Conservation (phyloP, 2,888 invertebrate species). For the Spodoptera picta region DNA sequence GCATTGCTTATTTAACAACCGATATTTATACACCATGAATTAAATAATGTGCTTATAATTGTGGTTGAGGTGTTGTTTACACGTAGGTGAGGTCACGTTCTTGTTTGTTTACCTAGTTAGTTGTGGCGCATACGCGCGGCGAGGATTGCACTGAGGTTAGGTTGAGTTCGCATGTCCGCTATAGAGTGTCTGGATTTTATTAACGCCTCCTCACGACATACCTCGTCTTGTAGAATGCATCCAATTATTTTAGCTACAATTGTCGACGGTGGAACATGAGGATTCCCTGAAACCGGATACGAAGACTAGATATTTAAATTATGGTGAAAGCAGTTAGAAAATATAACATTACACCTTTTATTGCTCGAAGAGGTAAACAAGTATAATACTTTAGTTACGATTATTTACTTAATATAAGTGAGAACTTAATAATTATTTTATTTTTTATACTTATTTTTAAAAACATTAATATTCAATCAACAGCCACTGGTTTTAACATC, state of each 20-base stretch:
- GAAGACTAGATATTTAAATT: slow-evolving; percentile 17
- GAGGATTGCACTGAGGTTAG: slow-evolving; percentile 71
- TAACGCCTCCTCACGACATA: slow-evolving; percentile 82
- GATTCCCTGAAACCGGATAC: slow-evolving; percentile 89
- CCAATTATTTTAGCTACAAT: slow-evolving; percentile 95
- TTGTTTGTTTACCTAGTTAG: slow-evolving; percentile 51
- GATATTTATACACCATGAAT: slow-evolving; percentile 20
- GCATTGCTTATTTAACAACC: slow-evolving; percentile 15
- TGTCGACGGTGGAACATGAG: slow-evolving; percentile 93
- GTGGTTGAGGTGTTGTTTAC: slow-evolving; percentile 11
- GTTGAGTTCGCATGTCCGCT: slow-evolving; percentile 79
- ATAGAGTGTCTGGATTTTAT: slow-evolving; percentile 82
- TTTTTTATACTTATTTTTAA: no score
- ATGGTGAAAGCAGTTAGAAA: not conserved
- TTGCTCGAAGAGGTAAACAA: no score
- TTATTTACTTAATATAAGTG: no score
- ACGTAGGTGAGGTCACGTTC: slow-evolving; percentile 25
- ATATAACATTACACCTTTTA: no score
- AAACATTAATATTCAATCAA: no score
- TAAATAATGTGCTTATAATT: slow-evolving; percentile 30
- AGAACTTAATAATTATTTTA: no score
- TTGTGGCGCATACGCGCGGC: slow-evolving; percentile 66
- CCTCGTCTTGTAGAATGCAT: slow-evolving; percentile 89
- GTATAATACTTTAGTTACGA: no score
- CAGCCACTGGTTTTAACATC: no score